phyloP scores from a whole-genome alignment of 2,888 invertebrate genomes.

The Palloptera scutellata region DNA sequence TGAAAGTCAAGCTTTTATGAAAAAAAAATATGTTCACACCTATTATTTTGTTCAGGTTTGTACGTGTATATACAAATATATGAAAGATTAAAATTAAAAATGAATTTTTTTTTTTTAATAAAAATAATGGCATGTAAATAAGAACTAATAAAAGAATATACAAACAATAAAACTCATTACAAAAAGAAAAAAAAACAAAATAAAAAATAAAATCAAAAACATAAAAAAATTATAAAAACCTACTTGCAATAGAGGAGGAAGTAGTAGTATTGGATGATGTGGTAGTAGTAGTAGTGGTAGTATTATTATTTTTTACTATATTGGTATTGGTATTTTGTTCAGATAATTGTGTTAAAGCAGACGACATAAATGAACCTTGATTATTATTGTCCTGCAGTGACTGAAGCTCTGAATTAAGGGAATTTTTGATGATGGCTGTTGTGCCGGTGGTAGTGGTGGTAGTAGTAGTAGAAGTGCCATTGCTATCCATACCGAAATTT shows the following conservation, averaged over 20 bases:
- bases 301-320: conserved; percentile 12
- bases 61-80: not conserved
- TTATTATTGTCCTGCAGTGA: conserved; percentile 56
- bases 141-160: conserved; percentile 4
- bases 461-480: conserved; percentile 48
- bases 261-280: conserved; percentile 31
- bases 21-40: too few relatives aligned
- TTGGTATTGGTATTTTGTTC: conserved; percentile 23
- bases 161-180: not conserved
- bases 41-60: too few relatives aligned
- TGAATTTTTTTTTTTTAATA: not conserved
- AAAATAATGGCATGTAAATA: not conserved
- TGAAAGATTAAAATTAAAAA: not conserved
- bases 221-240: conserved; percentile 31
- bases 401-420: conserved; percentile 56
- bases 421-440: conserved; percentile 56
- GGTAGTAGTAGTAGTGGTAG: conserved; percentile 23
- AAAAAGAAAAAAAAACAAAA: conserved; percentile 20
- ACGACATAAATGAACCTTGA: conserved; percentile 62
- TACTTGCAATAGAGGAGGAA: conserved; percentile 46
- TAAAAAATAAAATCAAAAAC: conserved; percentile 12
- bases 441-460: conserved; percentile 52
- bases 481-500: conserved; percentile 56
- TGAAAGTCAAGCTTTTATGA: too few relatives aligned
- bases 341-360: conserved; percentile 54